These are phyloP conservation scores for Proteles cristata DNA, from an alignment of 2,113 vertebrate genomes.

Conservation along the genomic window DNA sequence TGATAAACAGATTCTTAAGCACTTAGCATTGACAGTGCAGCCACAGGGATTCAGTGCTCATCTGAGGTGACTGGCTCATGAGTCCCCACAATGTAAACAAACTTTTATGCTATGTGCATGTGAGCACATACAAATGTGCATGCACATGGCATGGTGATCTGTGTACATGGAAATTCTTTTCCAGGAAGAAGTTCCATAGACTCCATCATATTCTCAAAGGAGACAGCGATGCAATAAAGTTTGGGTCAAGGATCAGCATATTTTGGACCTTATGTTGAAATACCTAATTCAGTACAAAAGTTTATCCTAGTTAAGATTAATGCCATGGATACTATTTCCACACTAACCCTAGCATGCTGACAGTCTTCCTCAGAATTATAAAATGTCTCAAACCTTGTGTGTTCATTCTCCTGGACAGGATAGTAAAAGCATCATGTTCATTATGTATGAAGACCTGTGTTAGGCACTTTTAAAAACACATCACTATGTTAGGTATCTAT, in stretches of 20 bases:
- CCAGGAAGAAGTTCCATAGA: not conserved
- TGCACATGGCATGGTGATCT: not conserved
- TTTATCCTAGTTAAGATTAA: not conserved
- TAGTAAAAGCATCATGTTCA: not conserved
- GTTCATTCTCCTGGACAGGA: not conserved
- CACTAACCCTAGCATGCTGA: not conserved
- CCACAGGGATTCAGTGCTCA: not conserved
- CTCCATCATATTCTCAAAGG: conserved; percentile 38
- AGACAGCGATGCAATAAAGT: not conserved
- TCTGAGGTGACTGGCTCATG: not conserved
- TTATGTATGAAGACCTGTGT: not conserved
- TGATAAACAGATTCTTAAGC: not conserved
- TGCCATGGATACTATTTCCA: not conserved
- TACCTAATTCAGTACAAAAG: not conserved
- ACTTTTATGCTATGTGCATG: not conserved
- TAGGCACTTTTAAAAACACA: not conserved
- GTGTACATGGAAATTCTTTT: not conserved
- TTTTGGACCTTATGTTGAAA: not conserved
- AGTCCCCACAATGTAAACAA: not conserved
- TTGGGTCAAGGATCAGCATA: not conserved
- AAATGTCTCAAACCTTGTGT: not conserved
- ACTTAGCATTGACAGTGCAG: not conserved
- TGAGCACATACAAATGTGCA: too few relatives aligned
- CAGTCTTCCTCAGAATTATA: not conserved
- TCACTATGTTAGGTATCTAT: not conserved